Percentiles rank a stretch among this genome's conserved stretches.
Conservation (phyloP, 2,888 invertebrate species). For the Coecobrya sp. region DNA sequence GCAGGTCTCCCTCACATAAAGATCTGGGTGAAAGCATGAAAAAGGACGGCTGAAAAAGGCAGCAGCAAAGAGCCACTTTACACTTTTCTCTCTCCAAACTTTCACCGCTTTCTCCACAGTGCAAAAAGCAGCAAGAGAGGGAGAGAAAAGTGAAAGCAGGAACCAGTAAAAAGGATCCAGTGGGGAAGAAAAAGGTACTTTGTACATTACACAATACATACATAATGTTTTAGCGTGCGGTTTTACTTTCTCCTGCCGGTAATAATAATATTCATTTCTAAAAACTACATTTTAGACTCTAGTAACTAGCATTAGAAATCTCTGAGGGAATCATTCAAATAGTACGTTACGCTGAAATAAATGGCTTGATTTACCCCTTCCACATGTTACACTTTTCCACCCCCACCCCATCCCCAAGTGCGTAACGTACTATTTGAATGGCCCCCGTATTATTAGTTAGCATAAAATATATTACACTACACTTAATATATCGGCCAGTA, state of each 20-base stretch:
- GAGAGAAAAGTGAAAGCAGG: not conserved
- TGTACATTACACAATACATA: conserved; percentile 6
- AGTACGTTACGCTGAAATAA: too few relatives aligned
- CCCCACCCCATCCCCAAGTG: too few relatives aligned
- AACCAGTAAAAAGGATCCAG: not conserved
- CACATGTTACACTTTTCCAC: too few relatives aligned
- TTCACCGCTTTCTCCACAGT: too few relatives aligned
- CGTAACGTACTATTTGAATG: too few relatives aligned
- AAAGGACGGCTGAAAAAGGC: conserved; percentile 70
- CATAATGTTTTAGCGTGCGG: not conserved
- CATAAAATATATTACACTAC: too few relatives aligned
- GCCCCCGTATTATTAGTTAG: too few relatives aligned
- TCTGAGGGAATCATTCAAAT: too few relatives aligned
- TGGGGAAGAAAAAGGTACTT: conserved; percentile 5
- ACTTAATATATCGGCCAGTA: too few relatives aligned
- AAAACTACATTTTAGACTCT: not conserved
- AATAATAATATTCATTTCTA: conserved; percentile 10
- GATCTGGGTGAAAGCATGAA: conserved; percentile 76
- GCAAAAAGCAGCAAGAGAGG: not conserved
- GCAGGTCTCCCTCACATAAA: conserved; percentile 79
- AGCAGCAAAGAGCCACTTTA: not conserved
- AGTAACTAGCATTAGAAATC: not conserved
- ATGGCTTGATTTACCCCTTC: too few relatives aligned
- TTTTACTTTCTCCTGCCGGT: conserved; percentile 43
- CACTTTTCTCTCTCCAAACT: not conserved